These are phyloP conservation scores for Sminthurinus signatus DNA, from an alignment of 1,140 invertebrate genomes.

Conservation along the genomic window DNA sequence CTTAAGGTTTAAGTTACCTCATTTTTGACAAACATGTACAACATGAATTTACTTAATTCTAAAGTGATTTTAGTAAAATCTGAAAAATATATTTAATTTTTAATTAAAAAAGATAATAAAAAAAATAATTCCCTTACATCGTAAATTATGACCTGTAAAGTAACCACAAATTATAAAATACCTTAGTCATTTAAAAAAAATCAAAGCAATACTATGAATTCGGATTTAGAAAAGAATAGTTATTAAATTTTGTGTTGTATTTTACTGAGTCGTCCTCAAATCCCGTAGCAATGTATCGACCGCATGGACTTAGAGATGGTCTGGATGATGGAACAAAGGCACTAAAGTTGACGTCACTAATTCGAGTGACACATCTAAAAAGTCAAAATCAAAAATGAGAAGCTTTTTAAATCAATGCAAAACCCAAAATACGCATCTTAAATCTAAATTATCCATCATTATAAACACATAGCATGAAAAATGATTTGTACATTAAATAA, in stretches of 20 bases:
- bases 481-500: not conserved
- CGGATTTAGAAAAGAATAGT: not conserved
- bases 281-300: slow-evolving; percentile 32
- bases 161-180: not conserved
- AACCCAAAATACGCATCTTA: not conserved
- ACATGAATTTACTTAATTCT: too few relatives aligned
- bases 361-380: slow-evolving; percentile 23
- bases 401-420: too few relatives aligned
- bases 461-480: too few relatives aligned
- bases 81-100: too few relatives aligned
- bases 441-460: not conserved
- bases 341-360: slow-evolving; percentile 23
- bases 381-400: too few relatives aligned
- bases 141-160: slow-evolving; percentile 28
- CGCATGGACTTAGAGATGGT: slow-evolving; percentile 31
- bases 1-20: too few relatives aligned
- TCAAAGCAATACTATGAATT: not conserved
- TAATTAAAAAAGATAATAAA: too few relatives aligned
- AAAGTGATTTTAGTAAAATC: too few relatives aligned
- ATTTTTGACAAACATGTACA: too few relatives aligned
- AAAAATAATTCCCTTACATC: too few relatives aligned
- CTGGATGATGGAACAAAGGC: slow-evolving; percentile 19
- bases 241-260: not conserved
- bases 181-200: not conserved
- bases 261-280: slow-evolving; percentile 28